Conservation (phyloP, 1,140 invertebrate genomes). For the Tachypleus tridentatus region DNA sequence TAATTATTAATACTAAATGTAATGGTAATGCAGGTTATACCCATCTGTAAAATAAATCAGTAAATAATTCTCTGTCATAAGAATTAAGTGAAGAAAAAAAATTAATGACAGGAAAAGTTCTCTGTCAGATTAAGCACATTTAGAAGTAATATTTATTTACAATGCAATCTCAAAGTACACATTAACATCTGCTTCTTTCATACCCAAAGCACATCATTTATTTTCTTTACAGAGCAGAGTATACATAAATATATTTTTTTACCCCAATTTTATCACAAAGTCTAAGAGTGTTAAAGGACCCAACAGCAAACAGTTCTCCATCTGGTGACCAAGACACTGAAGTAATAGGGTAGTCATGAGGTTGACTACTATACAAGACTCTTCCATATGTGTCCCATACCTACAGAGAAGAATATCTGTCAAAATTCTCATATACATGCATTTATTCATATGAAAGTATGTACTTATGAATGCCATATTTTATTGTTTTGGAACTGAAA, state of each 20-base stretch:
- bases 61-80: too few relatives aligned
- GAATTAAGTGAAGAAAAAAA: too few relatives aligned
- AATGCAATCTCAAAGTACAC: too few relatives aligned
- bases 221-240: slow-evolving; percentile 5
- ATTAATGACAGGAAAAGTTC: too few relatives aligned
- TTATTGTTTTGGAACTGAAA: background rate
- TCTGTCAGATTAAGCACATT: too few relatives aligned
- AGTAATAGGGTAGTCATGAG: slow-evolving; percentile 82
- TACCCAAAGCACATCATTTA: too few relatives aligned
- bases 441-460: background rate
- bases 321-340: slow-evolving; percentile 78
- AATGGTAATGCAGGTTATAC: too few relatives aligned
- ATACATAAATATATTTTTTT: slow-evolving; percentile 29
- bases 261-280: slow-evolving; percentile 89
- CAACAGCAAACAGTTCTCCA: slow-evolving; percentile 82
- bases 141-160: too few relatives aligned
- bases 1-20: too few relatives aligned
- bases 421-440: background rate
- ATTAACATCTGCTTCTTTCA: too few relatives aligned
- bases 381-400: slow-evolving; percentile 86
- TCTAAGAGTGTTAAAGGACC: slow-evolving; percentile 81
- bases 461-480: slow-evolving; percentile 4
- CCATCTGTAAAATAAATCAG: too few relatives aligned
- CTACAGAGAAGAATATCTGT: slow-evolving; percentile 22
- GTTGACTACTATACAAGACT: slow-evolving; percentile 64